Evolutionary conservation across 2,797 vertebrate species (phyloP).

Genomic region (Manis crassicaudata): DNA sequence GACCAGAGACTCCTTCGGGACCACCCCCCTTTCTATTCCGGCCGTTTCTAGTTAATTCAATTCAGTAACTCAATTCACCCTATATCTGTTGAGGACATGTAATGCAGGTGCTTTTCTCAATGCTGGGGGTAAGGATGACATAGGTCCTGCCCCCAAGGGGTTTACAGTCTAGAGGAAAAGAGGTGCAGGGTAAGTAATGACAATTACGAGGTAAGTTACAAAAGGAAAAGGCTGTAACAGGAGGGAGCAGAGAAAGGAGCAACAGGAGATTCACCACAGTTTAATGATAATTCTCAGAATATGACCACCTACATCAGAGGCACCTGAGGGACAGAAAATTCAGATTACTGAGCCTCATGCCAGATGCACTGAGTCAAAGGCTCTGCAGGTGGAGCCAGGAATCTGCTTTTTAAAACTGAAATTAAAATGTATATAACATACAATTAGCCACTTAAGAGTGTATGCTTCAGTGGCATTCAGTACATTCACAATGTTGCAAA

Average conservation of each 20-base stretch:
- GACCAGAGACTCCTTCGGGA: neutral
- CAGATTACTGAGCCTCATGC: neutral
- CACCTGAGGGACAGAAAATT: neutral
- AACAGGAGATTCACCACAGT: neutral
- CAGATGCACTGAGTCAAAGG: neutral
- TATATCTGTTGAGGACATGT: neutral
- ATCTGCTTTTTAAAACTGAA: neutral
- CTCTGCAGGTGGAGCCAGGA: neutral
- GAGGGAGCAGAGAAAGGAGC: neutral
- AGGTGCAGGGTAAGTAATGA: neutral
- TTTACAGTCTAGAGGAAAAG: neutral
- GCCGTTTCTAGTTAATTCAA: neutral
- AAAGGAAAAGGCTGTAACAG: neutral
- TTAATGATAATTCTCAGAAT: constrained; percentile 22
- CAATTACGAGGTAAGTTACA: neutral
- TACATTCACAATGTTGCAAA: neutral
- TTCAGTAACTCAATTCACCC: constrained; percentile 9
- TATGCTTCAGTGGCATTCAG: neutral
- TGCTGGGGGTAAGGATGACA: neutral
- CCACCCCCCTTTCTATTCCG: neutral
- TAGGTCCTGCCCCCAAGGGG: neutral
- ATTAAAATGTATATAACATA: constrained; percentile 16
- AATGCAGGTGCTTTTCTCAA: neutral
- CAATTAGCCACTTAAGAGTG: neutral
- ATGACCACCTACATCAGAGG: neutral